These are phyloP conservation scores for Andrena camellia DNA, from an alignment of 2,888 invertebrate species.

Conservation along the genomic window DNA sequence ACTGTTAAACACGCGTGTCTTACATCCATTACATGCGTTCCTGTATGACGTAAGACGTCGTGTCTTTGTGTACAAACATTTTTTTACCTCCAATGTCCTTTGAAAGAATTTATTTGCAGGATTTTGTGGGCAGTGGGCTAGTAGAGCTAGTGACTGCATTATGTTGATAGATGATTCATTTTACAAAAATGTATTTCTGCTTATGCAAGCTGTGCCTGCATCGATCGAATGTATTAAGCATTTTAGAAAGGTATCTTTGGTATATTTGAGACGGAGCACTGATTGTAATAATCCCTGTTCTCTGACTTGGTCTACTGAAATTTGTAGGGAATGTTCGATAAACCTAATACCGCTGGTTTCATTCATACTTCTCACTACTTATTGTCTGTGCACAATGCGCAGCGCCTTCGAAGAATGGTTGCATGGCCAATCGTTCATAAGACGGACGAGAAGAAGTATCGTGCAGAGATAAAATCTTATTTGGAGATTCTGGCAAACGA, in stretches of 20 bases:
- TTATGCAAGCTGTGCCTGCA: constrained; percentile 74
- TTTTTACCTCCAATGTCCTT: constrained; percentile 7
- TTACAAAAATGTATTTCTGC: constrained; percentile 78
- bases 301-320: not conserved
- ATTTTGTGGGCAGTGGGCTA: not conserved
- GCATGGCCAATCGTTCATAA: constrained; percentile 54
- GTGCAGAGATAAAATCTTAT: constrained; percentile 44
- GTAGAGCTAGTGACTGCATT: not conserved
- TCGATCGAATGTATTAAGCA: constrained; percentile 74
- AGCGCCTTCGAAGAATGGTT: constrained; percentile 47
- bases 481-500: constrained; percentile 40
- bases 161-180: constrained; percentile 70
- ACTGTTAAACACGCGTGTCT: not conserved
- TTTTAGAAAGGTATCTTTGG: constrained; percentile 67
- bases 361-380: constrained; percentile 77
- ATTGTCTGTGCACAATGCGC: constrained; percentile 42
- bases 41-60: not conserved
- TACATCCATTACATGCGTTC: not conserved
- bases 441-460: constrained; percentile 49
- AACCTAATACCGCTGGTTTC: constrained; percentile 80
- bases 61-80: constrained; percentile 38
- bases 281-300: not conserved
- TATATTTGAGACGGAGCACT: not conserved
- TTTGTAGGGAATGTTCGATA: constrained; percentile 81
- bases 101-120: not conserved